phyloP scores from a whole-genome alignment of 2,888 invertebrate species.

The Sinentomon sp. region DNA sequence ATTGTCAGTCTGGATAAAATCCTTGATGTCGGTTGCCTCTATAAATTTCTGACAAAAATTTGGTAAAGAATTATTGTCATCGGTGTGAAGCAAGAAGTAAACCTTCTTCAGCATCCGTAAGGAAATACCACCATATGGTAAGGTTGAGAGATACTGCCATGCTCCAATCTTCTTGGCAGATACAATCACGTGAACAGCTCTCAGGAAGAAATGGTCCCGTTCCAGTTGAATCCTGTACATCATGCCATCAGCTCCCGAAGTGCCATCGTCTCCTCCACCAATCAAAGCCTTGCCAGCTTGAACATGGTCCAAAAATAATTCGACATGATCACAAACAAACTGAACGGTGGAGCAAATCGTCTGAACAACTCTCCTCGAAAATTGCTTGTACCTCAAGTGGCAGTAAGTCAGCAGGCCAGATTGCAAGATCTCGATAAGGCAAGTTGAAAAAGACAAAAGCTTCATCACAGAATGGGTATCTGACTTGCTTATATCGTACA shows the following conservation, averaged over 20 bases:
- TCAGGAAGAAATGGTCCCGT: conserved; percentile 39
- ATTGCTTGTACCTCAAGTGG: conserved; percentile 33
- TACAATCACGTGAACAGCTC: conserved; percentile 38
- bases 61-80: too few species aligned
- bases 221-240: conserved; percentile 29
- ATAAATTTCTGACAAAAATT: too few species aligned
- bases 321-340: conserved; percentile 41
- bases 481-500: conserved; percentile 25
- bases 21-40: too few species aligned
- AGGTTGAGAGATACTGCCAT: conserved; percentile 51
- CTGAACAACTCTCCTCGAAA: conserved; percentile 34
- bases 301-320: conserved; percentile 22
- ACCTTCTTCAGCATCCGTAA: conserved; percentile 32
- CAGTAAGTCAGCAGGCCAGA: conserved; percentile 36
- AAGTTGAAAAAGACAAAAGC: conserved; percentile 37
- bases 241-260: conserved; percentile 21
- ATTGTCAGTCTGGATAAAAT: too few species aligned
- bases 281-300: neutral
- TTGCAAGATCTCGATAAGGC: conserved; percentile 32
- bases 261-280: too few species aligned
- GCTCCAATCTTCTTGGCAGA: conserved; percentile 40
- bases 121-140: conserved; percentile 35
- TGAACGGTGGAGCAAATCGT: conserved; percentile 36
- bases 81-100: conserved; percentile 31
- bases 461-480: conserved; percentile 33